Evolutionary conservation across 2,113 vertebrate species (phyloP), one percentile per base, ranked within the genome.

Genomic region (Nyctibius bracteatus): DNA sequence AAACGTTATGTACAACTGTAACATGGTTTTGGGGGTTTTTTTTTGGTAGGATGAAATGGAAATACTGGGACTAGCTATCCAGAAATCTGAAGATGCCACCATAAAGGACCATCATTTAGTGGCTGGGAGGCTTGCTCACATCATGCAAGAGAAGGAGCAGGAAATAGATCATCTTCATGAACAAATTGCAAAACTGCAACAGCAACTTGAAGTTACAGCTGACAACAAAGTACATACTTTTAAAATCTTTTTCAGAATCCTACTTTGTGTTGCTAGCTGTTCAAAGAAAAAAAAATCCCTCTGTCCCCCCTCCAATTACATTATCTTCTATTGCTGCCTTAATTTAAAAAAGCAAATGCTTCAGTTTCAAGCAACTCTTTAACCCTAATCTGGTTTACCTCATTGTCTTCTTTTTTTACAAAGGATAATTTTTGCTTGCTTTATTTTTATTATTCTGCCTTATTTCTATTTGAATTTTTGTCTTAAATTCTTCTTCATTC

Each of bases 121-220:
- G 85, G 98, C 98, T 94, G 98, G 97, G 96, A 98, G 98, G 97
- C 98, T 98, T n/a, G 96, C 98, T 94, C 98, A 98, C 97, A 98
- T 99, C 91, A 98, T 99, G 98, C 98, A 99, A 93, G 98, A 99
- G 97, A 99, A 99, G 97, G 99, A 99, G 92, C 97, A 97, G 90
- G 98, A 99, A 98, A 99, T 99, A 97, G 94, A 97, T 73, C 97
- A 94, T 71, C 99, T 99, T 95, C 99, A 98, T 97, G 98, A 99
- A 54, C 98, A 99, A 97, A 98, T 99, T 97, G 90, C 93, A 98
- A 99, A 98, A 94, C 98, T 98, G 70, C 98, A 99, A 86, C 91
- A 98, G 46, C 98, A 98, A 55, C 98, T 98, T 97, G 98, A 99
- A 97, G 97, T 97, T 83, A 96, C 98, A 73, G 97, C 97, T 93